Base-by-base conservation (phyloP, 2,888 invertebrate species). In the Actias luna region DNA sequence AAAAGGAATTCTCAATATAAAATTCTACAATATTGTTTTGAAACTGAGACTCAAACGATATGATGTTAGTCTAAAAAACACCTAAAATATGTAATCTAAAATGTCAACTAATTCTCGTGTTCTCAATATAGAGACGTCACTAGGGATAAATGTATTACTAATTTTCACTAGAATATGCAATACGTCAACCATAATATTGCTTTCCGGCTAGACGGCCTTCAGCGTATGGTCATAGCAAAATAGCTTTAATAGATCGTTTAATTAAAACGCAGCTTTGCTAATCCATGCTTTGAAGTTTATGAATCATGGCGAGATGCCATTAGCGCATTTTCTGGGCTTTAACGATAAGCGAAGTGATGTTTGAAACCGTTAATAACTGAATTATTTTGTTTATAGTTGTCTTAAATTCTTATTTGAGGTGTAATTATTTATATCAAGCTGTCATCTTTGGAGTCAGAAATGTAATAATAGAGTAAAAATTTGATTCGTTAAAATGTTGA, bases 101-200 rank as follows among this genome's bases (percentile, higher is more conserved):
- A 62, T 58, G 29, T 57, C 39, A 58, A 46, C 58, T 12, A 31
- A 42, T 39, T 22, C 39, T 36, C 55, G 29, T 36, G 36, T n/a
- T 10, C 55, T 55, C 29, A 29, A 55, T 55, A 29, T 27, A 31
- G 50, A 77, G 73, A 77, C 78, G 73, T 71, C 75, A 73, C 61
- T 46, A 67, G 69, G 68, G 73, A 73, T 76, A 70, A 70, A 62
- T 60, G 64, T 65, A 70, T 72, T 73, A 73, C 66, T 71, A 72
- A 77, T 73, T 76, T 73, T 80, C 69, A 62, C 64, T 68, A 69
- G 82, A 83, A 82, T 72, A 72, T 64, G 66, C 70, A 74, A 69
- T 72, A 67, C 75, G 77, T 71, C 73, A 73, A 63, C 60, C n/a
- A 64, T 68, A 69, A 55, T 63, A 58, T 62, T 42, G 61, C 46